Evolutionary conservation across 2,113 vertebrate genomes (phyloP).

Genomic region (Reinhardtius hippoglossoides): DNA sequence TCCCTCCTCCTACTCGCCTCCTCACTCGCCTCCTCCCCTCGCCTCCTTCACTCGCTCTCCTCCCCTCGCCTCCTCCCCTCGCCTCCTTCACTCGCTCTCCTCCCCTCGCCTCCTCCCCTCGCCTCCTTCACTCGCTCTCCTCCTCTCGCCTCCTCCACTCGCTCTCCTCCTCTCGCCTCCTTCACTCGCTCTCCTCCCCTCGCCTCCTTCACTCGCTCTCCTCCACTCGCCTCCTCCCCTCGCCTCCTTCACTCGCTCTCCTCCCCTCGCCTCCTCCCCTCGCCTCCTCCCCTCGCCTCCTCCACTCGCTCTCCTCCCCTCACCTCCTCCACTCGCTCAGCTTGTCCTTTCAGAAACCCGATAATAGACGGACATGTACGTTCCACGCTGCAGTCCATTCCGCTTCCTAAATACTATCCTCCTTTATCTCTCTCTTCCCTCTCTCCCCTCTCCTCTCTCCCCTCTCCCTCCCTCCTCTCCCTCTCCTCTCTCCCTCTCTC

Average conservation of each 20-base stretch:
- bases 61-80: conserved; percentile 1
- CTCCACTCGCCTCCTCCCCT: conserved; percentile 4
- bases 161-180: conserved; percentile 12
- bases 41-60: not conserved
- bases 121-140: not conserved
- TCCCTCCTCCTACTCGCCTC: too few species aligned
- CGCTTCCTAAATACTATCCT: conserved; percentile 59
- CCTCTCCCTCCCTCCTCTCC: not conserved
- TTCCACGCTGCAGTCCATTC: conserved; percentile 54
- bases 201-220: not conserved
- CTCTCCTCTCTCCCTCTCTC: too few species aligned
- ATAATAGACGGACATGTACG: conserved; percentile 51
- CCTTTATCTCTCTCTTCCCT: conserved; percentile 42
- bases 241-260: conserved; percentile 1
- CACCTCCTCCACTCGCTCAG: conserved; percentile 1
- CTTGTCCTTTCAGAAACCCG: conserved; percentile 69
- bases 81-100: conserved; percentile 7
- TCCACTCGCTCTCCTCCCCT: not conserved
- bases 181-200: not conserved
- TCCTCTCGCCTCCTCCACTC: conserved; percentile 1
- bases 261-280: conserved; percentile 4
- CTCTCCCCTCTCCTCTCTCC: not conserved
- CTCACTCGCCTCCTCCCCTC: not conserved
- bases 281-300: not conserved
- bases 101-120: not conserved